Evolutionary conservation across 53 echinoderm and acorn worm genomes (phyloP), one percentile per base, ranked within the genome.

Genomic region (Zoroaster sp.): DNA sequence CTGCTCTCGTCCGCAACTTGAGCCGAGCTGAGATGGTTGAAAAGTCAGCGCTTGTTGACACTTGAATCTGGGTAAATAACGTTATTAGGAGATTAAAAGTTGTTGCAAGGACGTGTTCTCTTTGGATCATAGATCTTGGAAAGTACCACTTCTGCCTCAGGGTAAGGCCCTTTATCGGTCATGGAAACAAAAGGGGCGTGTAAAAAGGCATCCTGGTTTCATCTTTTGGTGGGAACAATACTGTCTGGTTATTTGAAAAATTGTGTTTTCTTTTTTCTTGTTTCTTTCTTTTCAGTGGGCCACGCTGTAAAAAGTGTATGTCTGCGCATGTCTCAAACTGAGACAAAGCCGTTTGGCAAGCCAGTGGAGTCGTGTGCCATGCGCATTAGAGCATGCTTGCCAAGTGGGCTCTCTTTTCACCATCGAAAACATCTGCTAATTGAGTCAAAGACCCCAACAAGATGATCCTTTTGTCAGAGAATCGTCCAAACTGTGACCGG

Each of bases 161-260:
- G 85, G 72, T 85, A 46, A 71, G 34, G 44, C 69, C 70, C 49
- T 85, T 70, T 85, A 85, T 51, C 85, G 13, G 20, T 20, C n/a
- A 71, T 2, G 70, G 25, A 18, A 51, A 71, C 37, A 39, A 85
- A 85, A 47, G 37, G 85, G 71, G 44, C 47, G 49, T 85, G 46
- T 69, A 68, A 68, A 85, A 67, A 71, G 71, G 85, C 85, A 47
- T 85, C 85, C 37, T 51, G 23, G 67, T 71, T 71, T 44, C 35
- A 81, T 5, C n/a, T 35, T 85, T 85, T 72, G 85, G 85, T 70
- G 85, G 51, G 85, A 70, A 85, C 85, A 85, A 85, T 70, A 36
- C 35, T 38, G 85, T 85, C 85, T 85, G 85, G 49, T 47, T 71
- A 47, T 81, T 68, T 51, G 35, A 21, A 36, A 70, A 85, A 71